Evolutionary conservation across 2,797 vertebrate genomes (phyloP), one percentile per base, ranked within the genome.

Genomic region (Clarias platycephalus): DNA sequence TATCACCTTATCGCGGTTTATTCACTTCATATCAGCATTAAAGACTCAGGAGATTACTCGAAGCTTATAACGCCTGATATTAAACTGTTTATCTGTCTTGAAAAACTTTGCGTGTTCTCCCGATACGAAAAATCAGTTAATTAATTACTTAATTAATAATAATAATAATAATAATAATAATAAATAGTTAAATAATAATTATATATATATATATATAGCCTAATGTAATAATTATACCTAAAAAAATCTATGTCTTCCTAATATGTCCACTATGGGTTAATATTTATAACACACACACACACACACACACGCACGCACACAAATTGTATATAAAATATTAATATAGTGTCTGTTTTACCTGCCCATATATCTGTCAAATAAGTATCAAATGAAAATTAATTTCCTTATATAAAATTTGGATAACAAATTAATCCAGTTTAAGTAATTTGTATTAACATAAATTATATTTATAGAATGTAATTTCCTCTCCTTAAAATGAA

Each of bases 21-120:
- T 68, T 81, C 53, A 13, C 18, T n/a, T 34, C 64, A n/a, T 82
- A 82, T 82, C 81, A 82, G 81, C 34, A 60, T 28, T 82, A 82
- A 82, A 58, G 13, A 62, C 12, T 60, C 67, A 40, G 67, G 22
- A 68, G 44, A 40, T 34, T 10, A 70, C 5, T 26, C 7, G 8
- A 81, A 37, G 20, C 31, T 71, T 22, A 66, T 81, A 55, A 68
- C 20, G 26, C 26, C 60, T 80, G 15, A 26, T 10, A 63, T 12
- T 79, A 79, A 63, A 63, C 34, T 80, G 60, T 80, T 80, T 80
- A 80, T 80, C 64, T 64, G 49, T 64, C 37, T 64, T 64, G 15
- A 2, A 77, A 76, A 57, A 57, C 58, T 1, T 7, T 26, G 22
- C 3, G 8, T 20, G 24, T 34, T 22, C 75, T 60, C 20, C 20